phyloP scores from a whole-genome alignment of 2,113 vertebrate species.

The Ophiodon elongatus region DNA sequence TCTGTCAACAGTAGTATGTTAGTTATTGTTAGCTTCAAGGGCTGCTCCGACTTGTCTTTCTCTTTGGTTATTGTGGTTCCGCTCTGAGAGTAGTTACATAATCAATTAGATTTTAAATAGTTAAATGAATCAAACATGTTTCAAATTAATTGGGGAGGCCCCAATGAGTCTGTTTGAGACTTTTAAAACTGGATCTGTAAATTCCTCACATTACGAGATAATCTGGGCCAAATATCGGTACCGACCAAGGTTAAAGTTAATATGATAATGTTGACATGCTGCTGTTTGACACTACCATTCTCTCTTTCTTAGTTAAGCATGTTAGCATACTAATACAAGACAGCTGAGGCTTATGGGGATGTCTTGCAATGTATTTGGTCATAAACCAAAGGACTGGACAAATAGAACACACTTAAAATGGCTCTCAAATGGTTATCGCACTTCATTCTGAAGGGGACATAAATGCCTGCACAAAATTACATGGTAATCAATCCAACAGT shows the following conservation, averaged over 20 bases:
- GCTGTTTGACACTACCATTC: background rate
- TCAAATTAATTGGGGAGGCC: background rate
- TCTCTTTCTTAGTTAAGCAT: background rate
- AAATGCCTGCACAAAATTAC: background rate
- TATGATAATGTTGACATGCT: background rate
- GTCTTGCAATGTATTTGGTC: background rate
- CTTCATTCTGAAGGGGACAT: background rate
- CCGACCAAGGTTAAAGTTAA: background rate
- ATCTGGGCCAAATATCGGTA: too few relatives aligned
- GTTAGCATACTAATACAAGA: background rate
- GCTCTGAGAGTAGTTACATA: background rate
- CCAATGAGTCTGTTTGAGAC: background rate
- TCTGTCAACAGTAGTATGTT: background rate
- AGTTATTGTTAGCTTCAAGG: background rate
- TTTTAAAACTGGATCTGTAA: background rate
- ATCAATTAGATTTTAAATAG: background rate
- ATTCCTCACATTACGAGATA: background rate
- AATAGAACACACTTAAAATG: background rate
- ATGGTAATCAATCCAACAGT: background rate
- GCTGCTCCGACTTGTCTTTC: background rate
- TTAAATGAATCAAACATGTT: background rate
- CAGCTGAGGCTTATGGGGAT: background rate
- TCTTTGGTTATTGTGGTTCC: background rate
- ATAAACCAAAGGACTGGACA: background rate
- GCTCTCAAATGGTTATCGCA: background rate